Evolutionary conservation across 35 echinoderm and acorn worm genomes (phyloP).

Genomic region (Anneissia japonica): DNA sequence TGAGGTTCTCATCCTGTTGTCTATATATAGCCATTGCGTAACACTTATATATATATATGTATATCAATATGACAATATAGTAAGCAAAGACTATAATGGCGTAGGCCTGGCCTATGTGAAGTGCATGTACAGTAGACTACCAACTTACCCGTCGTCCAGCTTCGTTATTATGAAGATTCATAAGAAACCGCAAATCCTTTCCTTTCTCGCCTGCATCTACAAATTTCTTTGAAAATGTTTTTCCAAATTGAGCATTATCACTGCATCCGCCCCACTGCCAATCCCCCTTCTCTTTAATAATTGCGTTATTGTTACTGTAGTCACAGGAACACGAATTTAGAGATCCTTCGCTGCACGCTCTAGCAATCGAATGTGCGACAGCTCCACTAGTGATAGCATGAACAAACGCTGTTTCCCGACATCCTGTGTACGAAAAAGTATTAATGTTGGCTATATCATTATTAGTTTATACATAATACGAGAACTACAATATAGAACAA

Average conservation of each 20-base stretch:
- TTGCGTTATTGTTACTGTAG: slow-evolving; percentile 49
- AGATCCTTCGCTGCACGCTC: slow-evolving; percentile 83
- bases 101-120: no score
- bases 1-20: no score
- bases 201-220: slow-evolving; percentile 92
- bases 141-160: slow-evolving; percentile 81
- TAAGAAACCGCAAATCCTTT: slow-evolving; percentile 63
- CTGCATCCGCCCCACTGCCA: slow-evolving; percentile 99
- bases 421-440: slow-evolving; percentile 48
- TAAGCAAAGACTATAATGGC: no score
- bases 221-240: slow-evolving; percentile 80
- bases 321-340: slow-evolving; percentile 87
- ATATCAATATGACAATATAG: no score
- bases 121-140: no score
- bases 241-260: slow-evolving; percentile 81
- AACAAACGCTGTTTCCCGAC: slow-evolving; percentile 85
- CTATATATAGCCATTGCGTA: no score
- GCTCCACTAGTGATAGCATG: slow-evolving; percentile 90
- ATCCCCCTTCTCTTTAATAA: slow-evolving; percentile 46
- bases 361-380: slow-evolving; percentile 80
- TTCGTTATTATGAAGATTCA: slow-evolving; percentile 98
- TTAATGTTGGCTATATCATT: no score
- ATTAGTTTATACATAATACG: no score
- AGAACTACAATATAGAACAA: no score
- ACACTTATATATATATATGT: no score